Conservation (phyloP, 2,113 vertebrate genomes). For the Serilophus lunatus region DNA sequence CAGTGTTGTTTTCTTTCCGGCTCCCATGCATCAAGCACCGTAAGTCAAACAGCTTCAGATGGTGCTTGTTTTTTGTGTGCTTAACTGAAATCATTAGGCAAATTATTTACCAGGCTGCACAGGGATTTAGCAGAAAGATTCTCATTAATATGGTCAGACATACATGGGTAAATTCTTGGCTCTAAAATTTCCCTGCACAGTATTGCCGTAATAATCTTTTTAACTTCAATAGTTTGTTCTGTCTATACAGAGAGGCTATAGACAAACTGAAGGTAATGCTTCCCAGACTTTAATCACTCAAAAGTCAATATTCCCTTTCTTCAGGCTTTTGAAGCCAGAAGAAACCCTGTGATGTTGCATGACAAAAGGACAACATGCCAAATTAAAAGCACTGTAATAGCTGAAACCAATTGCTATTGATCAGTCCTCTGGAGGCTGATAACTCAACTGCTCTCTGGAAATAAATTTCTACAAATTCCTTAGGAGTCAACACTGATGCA, state of each 20-base stretch:
- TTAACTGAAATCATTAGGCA: conserved; percentile 1
- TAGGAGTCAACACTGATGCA: neutral
- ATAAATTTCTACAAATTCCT: conserved; percentile 19
- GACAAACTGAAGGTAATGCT: neutral
- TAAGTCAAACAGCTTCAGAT: neutral
- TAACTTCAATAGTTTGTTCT: neutral
- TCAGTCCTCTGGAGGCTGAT: neutral
- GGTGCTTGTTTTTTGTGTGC: neutral
- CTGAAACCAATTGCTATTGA: neutral
- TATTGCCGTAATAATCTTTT: neutral
- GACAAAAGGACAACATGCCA: neutral
- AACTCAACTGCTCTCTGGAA: neutral
- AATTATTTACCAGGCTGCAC: neutral
- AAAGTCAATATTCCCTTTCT: neutral
- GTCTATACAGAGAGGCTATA: neutral
- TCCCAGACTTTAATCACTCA: neutral
- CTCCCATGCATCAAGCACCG: neutral
- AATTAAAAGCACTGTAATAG: conserved; percentile 24
- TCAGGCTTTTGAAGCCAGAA: neutral
- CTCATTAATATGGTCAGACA: neutral
- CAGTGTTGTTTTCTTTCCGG: neutral
- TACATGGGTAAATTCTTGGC: neutral
- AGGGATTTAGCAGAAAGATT: neutral
- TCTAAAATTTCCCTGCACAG: neutral
- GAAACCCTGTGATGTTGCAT: neutral